Percentiles rank a stretch among this genome's conserved stretches.
phyloP scores from a whole-genome alignment of 2,888 invertebrate genomes.

The Synanthedon formicaeformis region DNA sequence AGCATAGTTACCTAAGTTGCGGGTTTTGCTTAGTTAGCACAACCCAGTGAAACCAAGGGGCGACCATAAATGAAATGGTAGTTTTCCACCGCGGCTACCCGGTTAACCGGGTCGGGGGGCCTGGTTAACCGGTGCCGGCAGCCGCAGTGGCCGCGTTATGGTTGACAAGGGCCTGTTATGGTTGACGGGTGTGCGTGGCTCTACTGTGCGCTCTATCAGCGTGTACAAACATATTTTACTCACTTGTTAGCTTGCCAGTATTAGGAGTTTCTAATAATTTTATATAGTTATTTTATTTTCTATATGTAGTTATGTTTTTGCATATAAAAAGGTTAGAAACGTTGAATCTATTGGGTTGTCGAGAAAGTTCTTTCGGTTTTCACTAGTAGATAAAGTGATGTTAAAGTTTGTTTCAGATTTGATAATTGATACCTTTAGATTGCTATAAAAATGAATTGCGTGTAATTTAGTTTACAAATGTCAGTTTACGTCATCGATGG shows the following conservation, averaged over 20 bases:
- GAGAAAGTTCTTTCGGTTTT: no score
- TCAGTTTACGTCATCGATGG: no score
- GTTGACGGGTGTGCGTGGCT: constrained; percentile 39
- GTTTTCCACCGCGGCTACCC: constrained; percentile 59
- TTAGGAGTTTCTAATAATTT: not conserved
- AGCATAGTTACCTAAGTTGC: constrained; percentile 59
- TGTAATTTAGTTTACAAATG: no score
- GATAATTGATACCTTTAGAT: no score
- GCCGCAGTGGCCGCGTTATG: constrained; percentile 59
- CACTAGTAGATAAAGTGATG: no score
- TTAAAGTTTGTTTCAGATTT: no score
- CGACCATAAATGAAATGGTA: constrained; percentile 67
- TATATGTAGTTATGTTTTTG: no score
- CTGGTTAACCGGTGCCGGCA: constrained; percentile 37
- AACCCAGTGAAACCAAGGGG: constrained; percentile 59
- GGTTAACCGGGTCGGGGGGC: constrained; percentile 24
- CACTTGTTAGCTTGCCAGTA: not conserved
- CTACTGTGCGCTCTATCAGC: constrained; percentile 32
- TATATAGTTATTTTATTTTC: not conserved
- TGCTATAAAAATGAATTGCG: no score
- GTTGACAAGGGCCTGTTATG: constrained; percentile 65
- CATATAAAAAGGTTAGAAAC: no score
- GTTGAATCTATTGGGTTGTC: no score
- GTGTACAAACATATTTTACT: constrained; percentile 12
- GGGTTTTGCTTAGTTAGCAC: constrained; percentile 49